Evolutionary conservation across 2,888 invertebrate species (phyloP).

Genomic region (Eustalomyia histrio): DNA sequence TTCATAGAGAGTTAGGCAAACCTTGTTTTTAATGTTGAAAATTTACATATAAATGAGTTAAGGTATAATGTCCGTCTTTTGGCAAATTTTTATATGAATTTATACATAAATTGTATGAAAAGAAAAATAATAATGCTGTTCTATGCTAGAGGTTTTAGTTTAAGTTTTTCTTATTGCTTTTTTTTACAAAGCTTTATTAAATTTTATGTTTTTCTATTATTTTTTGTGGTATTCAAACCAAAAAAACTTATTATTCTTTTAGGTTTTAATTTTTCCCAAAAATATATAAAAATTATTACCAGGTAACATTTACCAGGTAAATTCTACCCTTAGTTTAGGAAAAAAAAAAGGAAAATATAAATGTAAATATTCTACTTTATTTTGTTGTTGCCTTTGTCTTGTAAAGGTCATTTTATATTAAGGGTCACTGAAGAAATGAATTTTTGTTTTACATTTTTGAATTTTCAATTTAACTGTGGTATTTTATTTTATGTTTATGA

Average conservation of each 20-base stretch:
- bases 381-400: conserved; percentile 62
- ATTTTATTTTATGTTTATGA: conserved; percentile 16
- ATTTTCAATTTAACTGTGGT: conserved; percentile 7
- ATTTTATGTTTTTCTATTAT: conserved; percentile 4
- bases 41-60: conserved; percentile 65
- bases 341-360: neutral
- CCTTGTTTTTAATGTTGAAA: conserved; percentile 23
- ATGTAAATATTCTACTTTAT: neutral
- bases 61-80: conserved; percentile 21
- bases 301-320: neutral
- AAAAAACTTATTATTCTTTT: conserved; percentile 26
- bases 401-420: conserved; percentile 71
- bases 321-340: neutral
- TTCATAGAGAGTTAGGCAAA: conserved; percentile 12
- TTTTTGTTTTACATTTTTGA: conserved; percentile 14
- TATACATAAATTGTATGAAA: conserved; percentile 30
- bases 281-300: neutral
- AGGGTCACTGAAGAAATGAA: conserved; percentile 49
- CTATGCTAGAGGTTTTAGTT: conserved; percentile 10
- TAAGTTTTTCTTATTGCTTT: neutral
- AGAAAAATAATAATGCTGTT: neutral
- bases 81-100: conserved; percentile 43
- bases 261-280: neutral
- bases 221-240: conserved; percentile 6
- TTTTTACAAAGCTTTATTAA: conserved; percentile 12